Evolutionary conservation across 92 coral and sea anemone species (phyloP).

Genomic region (Phenganax stokvisi): DNA sequence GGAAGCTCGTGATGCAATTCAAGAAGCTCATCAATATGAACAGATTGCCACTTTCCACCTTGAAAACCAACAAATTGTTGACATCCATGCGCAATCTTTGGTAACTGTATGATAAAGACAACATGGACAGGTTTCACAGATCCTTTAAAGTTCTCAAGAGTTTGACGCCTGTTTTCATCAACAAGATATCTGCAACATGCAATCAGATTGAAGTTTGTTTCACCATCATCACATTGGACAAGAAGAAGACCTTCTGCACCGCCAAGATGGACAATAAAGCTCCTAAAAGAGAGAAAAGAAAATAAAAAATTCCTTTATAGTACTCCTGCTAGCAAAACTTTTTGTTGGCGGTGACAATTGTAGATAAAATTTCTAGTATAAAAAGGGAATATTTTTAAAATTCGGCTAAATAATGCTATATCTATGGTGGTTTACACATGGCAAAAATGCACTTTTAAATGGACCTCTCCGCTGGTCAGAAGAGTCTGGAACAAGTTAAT

Average conservation of each 20-base stretch:
- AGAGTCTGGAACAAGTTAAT: too few species aligned
- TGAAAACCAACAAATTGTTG: slow-evolving; percentile 74
- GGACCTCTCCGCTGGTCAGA: too few species aligned
- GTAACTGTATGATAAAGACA: slow-evolving; percentile 69
- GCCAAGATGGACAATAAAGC: slow-evolving; percentile 63
- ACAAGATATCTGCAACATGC: slow-evolving; percentile 83
- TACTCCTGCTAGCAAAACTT: neutral
- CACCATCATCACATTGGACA: slow-evolving; percentile 74
- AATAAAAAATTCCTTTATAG: neutral
- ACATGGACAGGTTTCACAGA: slow-evolving; percentile 54
- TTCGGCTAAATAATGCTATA: too few species aligned
- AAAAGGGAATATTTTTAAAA: too few species aligned
- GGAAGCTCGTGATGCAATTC: slow-evolving; percentile 72
- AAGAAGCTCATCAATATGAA: slow-evolving; percentile 78
- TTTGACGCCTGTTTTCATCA: slow-evolving; percentile 38
- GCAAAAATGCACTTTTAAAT: too few species aligned
- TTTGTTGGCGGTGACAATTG: neutral
- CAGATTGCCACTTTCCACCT: slow-evolving; percentile 71
- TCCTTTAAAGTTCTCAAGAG: slow-evolving; percentile 37
- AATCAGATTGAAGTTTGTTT: slow-evolving; percentile 57
- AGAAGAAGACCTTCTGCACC: slow-evolving; percentile 72
- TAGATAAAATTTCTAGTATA: neutral
- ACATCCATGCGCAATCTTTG: slow-evolving; percentile 71
- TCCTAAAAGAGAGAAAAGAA: slow-evolving; percentile 39
- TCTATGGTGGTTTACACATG: too few species aligned